A percentile compares a stretch with the other conserved stretches of the same genome.
These are phyloP conservation scores for Mixornis gularis DNA, from an alignment of 2,113 vertebrate species.

Conservation along the genomic window DNA sequence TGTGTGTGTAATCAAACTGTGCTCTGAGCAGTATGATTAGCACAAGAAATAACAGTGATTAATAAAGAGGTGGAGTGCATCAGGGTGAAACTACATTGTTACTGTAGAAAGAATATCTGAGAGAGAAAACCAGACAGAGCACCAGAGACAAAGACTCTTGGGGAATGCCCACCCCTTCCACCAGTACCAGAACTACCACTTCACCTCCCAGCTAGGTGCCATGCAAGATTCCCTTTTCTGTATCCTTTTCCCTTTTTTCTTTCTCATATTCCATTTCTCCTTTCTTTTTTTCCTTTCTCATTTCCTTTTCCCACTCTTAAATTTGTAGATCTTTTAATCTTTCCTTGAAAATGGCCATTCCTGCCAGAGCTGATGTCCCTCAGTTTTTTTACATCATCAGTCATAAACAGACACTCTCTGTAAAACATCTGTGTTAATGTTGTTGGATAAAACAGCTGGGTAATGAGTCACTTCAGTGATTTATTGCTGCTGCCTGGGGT, in stretches of 20 bases:
- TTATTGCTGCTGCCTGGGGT: neutral
- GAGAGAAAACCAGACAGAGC: neutral
- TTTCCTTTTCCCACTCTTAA: neutral
- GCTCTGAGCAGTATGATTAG: neutral
- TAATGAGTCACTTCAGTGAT: neutral
- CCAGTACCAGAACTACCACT: neutral
- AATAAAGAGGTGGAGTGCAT: neutral
- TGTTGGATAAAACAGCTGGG: neutral
- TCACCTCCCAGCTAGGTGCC: neutral
- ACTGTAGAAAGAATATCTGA: neutral
- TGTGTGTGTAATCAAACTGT: accelerated
- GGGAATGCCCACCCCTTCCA: neutral
- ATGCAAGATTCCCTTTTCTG: neutral
- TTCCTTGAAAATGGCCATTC: neutral
- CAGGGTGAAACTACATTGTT: neutral
- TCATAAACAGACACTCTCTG: neutral
- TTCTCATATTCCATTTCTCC: neutral
- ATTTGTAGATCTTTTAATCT: neutral
- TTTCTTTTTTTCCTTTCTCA: neutral
- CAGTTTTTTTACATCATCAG: neutral
- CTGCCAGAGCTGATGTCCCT: neutral
- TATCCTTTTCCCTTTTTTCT: neutral
- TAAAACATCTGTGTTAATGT: neutral
- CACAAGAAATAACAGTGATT: neutral
- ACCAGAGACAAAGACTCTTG: neutral